Conservation (phyloP, 2,797 vertebrate genomes). For the Scolopax bukidnonensis region DNA sequence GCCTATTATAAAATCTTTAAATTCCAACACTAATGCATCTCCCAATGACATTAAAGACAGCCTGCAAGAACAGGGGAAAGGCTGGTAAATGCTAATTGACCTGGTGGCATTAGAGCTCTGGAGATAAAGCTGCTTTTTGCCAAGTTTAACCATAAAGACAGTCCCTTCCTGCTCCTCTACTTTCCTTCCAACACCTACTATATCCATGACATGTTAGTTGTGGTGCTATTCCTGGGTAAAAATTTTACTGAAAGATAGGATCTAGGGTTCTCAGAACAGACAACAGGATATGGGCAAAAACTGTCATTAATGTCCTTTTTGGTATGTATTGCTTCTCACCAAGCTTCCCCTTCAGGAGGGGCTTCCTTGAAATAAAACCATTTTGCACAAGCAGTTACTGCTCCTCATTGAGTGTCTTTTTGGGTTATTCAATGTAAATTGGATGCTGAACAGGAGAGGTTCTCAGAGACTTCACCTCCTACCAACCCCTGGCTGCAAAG, state of each 20-base stretch:
- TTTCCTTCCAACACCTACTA: too few relatives aligned
- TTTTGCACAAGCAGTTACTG: background rate
- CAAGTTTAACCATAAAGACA: background rate
- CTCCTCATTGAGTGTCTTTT: background rate
- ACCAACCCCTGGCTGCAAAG: background rate
- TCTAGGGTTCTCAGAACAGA: background rate
- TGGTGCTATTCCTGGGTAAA: rapidly evolving
- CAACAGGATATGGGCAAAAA: background rate
- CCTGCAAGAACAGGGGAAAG: background rate
- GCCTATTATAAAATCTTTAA: background rate
- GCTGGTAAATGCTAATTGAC: background rate
- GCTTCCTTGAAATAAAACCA: background rate
- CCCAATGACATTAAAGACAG: background rate
- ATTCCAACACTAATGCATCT: background rate
- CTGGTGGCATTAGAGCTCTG: background rate
- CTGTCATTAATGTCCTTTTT: background rate
- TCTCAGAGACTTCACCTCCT: background rate
- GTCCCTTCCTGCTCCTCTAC: background rate
- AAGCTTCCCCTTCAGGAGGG: background rate
- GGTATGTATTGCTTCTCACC: background rate
- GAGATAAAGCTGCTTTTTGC: background rate
- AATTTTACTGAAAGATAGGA: background rate
- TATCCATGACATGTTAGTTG: rapidly evolving
- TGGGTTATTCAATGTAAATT: conserved; percentile 63
- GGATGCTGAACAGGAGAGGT: background rate